Evolutionary conservation across 2,113 vertebrate species (phyloP), one percentile per base, ranked within the genome.

Genomic region (Melospiza georgiana): DNA sequence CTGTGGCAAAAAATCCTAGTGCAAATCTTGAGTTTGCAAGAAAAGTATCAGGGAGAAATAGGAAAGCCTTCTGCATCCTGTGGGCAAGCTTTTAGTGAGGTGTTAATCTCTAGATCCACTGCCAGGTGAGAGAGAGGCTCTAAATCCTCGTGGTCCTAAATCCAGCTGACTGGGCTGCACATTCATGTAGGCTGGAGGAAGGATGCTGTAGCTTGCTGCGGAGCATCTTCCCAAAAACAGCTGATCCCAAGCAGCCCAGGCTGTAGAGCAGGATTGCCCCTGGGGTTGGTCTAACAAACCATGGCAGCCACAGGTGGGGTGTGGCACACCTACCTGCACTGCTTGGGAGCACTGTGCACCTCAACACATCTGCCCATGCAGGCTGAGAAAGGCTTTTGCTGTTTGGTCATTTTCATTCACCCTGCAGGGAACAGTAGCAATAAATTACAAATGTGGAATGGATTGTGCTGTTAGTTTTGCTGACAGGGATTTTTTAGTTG

Each of bases 301-400:
- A 35, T 20, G 66, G 73, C 35, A 93, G 35, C 5, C 21, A 28
- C 5, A 12, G 25, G 8, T 6, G 7, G 6, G 21, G 6, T 48
- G 43, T 17, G 13, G 33, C 24, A 49, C 57, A 55, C 10, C 30
- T 15, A 10, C 24, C 24, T 48, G 58, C 5, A 0, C n/a, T 48
- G 25, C 39, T 23, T 4, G 12, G 80, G 41, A 18, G 2, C 15
- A 4, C 43, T 6, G 1, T 5, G 12, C 0, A 1, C 43, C n/a
- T 41, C 3, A 2, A 3, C 25, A 54, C 25, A 69, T 12, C 76
- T 17, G 13, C 30, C 17, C 2, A 1, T 1, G 9, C 11, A 35
- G 48, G 39, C 44, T 74, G 48, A 74, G 43, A 84, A 74, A 74
- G 25, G 17, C 44, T 14, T 90, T 51, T 59, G 33, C 12, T 75